phyloP scores from a whole-genome alignment of 2,113 vertebrate species.

The Australoheros scitulus region DNA sequence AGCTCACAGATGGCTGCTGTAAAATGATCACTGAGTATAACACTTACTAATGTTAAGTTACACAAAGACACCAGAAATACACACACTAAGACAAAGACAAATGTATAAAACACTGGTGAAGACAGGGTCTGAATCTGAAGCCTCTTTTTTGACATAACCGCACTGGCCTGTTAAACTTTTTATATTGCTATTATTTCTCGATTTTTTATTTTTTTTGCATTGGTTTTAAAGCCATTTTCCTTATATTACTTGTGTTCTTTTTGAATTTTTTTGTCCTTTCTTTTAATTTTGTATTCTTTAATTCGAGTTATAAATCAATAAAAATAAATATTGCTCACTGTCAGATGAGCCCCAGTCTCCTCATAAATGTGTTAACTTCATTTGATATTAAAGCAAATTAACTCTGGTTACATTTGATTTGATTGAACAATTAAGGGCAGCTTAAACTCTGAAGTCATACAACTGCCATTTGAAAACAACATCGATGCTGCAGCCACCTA shows the following conservation, averaged over 20 bases:
- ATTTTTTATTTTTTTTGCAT: too few relatives aligned
- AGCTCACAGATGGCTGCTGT: neutral
- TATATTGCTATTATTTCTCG: neutral
- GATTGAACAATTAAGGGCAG: neutral
- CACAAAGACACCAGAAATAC: neutral
- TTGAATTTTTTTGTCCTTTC: neutral
- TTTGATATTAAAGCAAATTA: neutral
- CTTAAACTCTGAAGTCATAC: neutral
- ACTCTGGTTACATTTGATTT: neutral
- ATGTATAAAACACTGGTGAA: neutral
- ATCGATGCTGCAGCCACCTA: neutral
- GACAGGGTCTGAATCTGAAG: slow-evolving; percentile 2
- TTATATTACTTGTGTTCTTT: neutral
- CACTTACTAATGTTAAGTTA: neutral
- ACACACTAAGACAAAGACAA: neutral
- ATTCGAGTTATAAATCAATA: neutral
- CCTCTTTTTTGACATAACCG: neutral
- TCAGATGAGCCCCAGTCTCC: neutral
- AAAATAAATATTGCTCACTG: neutral
- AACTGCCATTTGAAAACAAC: neutral
- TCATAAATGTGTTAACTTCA: neutral
- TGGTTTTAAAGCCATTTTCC: neutral
- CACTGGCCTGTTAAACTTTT: too few relatives aligned
- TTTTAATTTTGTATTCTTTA: neutral
- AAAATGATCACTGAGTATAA: neutral